A percentile compares a stretch with the other conserved stretches of the same genome.
These are phyloP conservation scores for Danionella cerebrum DNA, from an alignment of 2,113 vertebrate genomes.

Conservation along the genomic window DNA sequence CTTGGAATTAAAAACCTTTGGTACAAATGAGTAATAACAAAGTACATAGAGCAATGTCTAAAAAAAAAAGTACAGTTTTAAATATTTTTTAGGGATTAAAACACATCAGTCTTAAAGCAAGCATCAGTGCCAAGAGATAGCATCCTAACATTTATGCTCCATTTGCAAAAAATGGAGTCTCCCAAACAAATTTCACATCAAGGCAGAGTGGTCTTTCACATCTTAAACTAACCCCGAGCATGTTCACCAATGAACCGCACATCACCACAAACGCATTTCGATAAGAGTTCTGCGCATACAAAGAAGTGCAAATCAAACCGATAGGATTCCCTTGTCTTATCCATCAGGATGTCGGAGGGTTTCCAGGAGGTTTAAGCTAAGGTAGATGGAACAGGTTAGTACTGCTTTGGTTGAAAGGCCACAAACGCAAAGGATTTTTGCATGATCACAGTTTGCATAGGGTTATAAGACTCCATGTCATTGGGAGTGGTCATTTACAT, in stretches of 20 bases:
- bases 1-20: slow-evolving; percentile 26
- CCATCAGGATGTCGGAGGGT: background rate
- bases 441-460: slow-evolving; percentile 13
- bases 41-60: no score
- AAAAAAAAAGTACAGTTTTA: no score
- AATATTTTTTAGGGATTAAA: background rate
- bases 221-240: background rate
- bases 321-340: background rate
- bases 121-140: background rate
- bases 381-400: slow-evolving; percentile 4
- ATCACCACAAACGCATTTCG: background rate
- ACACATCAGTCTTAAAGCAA: background rate
- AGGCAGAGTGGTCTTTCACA: background rate
- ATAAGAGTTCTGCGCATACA: background rate
- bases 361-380: background rate
- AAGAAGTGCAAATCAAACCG: slow-evolving; percentile 13
- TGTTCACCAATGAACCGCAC: background rate
- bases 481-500: background rate
- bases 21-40: slow-evolving; percentile 12
- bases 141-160: background rate
- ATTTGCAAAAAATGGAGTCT: background rate
- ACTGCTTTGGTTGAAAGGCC: slow-evolving; percentile 41
- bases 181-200: background rate
- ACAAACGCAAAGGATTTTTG: slow-evolving; percentile 35
- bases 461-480: background rate